phyloP scores from a whole-genome alignment of 2,797 vertebrate species.

The Huso huso region DNA sequence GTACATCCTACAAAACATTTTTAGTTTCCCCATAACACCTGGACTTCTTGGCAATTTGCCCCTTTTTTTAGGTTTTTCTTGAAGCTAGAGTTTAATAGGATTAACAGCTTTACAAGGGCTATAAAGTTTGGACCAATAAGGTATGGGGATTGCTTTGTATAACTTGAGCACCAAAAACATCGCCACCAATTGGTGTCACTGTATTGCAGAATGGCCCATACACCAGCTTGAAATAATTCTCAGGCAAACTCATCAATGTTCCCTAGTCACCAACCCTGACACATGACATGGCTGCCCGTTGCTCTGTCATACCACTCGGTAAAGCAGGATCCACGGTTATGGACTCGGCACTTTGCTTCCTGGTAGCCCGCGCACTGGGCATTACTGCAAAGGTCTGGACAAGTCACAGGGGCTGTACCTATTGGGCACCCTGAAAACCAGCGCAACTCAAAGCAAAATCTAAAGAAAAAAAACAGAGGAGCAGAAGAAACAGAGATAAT shows the following conservation, averaged over 20 bases:
- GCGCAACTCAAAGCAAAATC: slow-evolving; percentile 43
- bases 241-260: background rate
- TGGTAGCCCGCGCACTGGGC: slow-evolving; percentile 33
- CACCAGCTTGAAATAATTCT: background rate
- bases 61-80: too few species aligned
- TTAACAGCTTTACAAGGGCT: too few species aligned
- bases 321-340: slow-evolving; percentile 42
- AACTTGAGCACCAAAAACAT: too few species aligned
- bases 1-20: background rate
- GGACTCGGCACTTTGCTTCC: slow-evolving; percentile 32
- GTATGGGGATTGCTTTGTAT: too few species aligned
- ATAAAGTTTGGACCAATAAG: too few species aligned
- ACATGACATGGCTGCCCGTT: slow-evolving; percentile 34
- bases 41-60: too few species aligned
- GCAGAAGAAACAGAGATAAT: background rate
- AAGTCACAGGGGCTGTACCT: slow-evolving; percentile 36
- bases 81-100: too few species aligned
- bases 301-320: slow-evolving; percentile 36
- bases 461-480: slow-evolving; percentile 10
- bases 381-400: slow-evolving; percentile 37
- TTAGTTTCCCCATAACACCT: too few species aligned
- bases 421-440: slow-evolving; percentile 43
- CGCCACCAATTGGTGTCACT: too few species aligned
- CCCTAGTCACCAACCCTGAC: slow-evolving; percentile 34
- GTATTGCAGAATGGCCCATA: background rate